Conservation (phyloP, 2,888 invertebrate species). For the Drosophila eohydei region DNA sequence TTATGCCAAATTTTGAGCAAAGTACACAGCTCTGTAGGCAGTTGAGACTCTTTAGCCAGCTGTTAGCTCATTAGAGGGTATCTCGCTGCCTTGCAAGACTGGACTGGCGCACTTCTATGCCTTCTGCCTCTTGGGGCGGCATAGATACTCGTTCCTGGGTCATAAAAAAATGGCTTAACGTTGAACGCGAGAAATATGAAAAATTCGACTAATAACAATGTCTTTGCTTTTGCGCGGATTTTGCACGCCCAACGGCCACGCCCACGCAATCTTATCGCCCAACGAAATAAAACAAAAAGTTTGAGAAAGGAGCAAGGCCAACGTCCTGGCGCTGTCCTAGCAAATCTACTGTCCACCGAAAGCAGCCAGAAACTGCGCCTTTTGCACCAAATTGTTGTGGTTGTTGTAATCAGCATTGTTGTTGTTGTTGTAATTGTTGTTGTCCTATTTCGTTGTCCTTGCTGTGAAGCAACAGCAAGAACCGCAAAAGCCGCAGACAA, state of each 20-base stretch:
- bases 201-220: slow-evolving; percentile 59
- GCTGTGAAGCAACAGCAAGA: slow-evolving; percentile 25
- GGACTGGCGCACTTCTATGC: neutral
- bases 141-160: slow-evolving; percentile 14
- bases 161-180: slow-evolving; percentile 46
- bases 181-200: slow-evolving; percentile 57
- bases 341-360: slow-evolving; percentile 23
- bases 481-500: slow-evolving; percentile 69
- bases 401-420: slow-evolving; percentile 58
- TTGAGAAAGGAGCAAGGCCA: slow-evolving; percentile 30
- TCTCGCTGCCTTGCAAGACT: neutral
- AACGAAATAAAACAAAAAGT: slow-evolving; percentile 23
- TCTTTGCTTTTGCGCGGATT: slow-evolving; percentile 32
- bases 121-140: slow-evolving; percentile 3
- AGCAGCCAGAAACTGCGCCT: slow-evolving; percentile 12
- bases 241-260: slow-evolving; percentile 34
- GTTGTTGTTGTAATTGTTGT: slow-evolving; percentile 6
- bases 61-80: no score
- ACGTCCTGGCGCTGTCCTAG: slow-evolving; percentile 33
- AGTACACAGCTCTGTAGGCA: no score
- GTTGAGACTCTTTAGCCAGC: no score
- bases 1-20: no score
- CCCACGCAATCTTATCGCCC: slow-evolving; percentile 64
- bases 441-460: slow-evolving; percentile 34
- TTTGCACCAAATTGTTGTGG: slow-evolving; percentile 23